Conservation (phyloP, 2,888 invertebrate species). For the Spodoptera picta region DNA sequence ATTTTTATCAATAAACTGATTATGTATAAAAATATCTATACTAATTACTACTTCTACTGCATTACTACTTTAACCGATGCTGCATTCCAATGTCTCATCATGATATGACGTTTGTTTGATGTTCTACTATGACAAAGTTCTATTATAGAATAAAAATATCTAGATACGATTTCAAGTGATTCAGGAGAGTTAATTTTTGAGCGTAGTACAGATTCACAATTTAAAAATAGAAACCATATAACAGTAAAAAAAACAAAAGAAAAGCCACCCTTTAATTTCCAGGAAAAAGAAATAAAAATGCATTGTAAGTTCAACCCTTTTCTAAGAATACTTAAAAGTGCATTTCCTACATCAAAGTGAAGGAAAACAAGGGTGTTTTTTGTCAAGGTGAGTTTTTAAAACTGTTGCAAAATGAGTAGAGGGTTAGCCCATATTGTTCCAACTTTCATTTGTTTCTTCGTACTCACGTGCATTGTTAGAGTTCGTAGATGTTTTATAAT, state of each 20-base stretch:
- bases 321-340: constrained; percentile 27
- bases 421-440: not conserved
- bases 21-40: no score
- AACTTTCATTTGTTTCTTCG: not conserved
- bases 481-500: not conserved
- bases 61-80: no score
- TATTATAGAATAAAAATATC: no score
- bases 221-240: not conserved
- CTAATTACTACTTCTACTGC: no score
- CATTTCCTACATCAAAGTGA: constrained; percentile 16
- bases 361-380: not conserved
- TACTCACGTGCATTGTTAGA: constrained; percentile 7
- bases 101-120: no score
- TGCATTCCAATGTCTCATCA: no score
- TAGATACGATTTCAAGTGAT: no score
- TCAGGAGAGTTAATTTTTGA: no score
- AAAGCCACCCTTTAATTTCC: not conserved
- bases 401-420: constrained; percentile 9
- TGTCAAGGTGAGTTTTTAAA: no score
- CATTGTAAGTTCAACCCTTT: constrained; percentile 4
- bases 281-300: constrained; percentile 4
- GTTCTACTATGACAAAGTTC: no score
- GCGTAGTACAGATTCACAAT: no score
- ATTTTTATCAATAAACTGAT: no score
- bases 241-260: constrained; percentile 1